Conservation (phyloP, 2,888 invertebrate species). For the Epistrophella euchroma region DNA sequence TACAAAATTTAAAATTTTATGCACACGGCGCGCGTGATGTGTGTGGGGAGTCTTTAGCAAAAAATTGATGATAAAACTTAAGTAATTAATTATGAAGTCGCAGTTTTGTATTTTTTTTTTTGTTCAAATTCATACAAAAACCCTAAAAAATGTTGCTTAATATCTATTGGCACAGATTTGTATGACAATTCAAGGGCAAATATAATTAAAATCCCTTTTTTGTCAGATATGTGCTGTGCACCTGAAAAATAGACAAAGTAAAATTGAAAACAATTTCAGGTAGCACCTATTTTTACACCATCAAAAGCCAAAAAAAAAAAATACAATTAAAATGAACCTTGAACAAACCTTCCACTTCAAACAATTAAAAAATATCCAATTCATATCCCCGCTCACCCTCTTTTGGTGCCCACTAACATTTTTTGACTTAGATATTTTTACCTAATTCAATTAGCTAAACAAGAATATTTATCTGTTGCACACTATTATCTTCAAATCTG, state of each 20-base stretch:
- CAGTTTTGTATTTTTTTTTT: slow-evolving; percentile 10
- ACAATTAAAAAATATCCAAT: neutral
- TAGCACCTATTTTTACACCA: slow-evolving; percentile 21
- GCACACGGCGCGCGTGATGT: neutral
- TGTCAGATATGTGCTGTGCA: neutral
- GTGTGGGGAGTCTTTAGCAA: neutral
- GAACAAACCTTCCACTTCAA: slow-evolving; percentile 28
- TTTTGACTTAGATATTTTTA: slow-evolving; percentile 8
- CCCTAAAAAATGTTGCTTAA: slow-evolving; percentile 11
- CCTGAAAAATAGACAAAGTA: neutral
- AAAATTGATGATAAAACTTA: slow-evolving; percentile 6
- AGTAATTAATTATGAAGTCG: neutral
- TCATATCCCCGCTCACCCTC: neutral
- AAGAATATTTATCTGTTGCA: slow-evolving; percentile 45
- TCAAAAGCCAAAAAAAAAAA: slow-evolving; percentile 5
- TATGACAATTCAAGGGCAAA: slow-evolving; percentile 2
- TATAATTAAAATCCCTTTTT: slow-evolving; percentile 1
- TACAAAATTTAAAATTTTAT: slow-evolving; percentile 30
- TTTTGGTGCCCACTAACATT: neutral
- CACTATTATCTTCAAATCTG: slow-evolving; percentile 53
- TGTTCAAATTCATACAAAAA: neutral
- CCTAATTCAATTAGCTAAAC: slow-evolving; percentile 46
- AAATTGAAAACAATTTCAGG: slow-evolving; percentile 18
- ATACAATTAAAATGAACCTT: slow-evolving; percentile 47
- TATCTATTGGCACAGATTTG: slow-evolving; percentile 25